Percentiles rank a stretch among this genome's conserved stretches.
These are phyloP conservation scores for Nyctalus aviator DNA, from an alignment of 2,797 vertebrate species.

Conservation along the genomic window DNA sequence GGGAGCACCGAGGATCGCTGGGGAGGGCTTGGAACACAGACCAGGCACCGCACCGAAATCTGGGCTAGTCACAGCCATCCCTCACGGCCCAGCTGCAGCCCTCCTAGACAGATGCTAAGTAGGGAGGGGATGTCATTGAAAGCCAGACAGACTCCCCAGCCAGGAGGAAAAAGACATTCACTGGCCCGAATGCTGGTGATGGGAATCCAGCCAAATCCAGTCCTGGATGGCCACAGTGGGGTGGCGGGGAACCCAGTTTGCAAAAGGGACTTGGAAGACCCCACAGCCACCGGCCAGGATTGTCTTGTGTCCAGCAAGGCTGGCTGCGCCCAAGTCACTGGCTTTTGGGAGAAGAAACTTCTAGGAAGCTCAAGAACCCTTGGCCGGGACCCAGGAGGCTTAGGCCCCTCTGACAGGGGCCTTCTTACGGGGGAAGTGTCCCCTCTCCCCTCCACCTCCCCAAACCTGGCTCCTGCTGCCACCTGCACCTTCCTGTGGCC, in stretches of 20 bases:
- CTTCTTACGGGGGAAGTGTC: conserved; percentile 43
- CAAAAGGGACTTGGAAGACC: not conserved
- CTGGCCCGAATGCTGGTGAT: not conserved
- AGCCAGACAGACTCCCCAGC: not conserved
- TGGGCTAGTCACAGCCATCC: not conserved
- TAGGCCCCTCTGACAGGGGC: not conserved
- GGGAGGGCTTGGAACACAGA: not conserved
- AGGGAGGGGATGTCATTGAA: not conserved
- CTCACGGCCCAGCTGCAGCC: not conserved
- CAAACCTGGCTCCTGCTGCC: not conserved
- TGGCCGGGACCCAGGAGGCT: conserved; percentile 40
- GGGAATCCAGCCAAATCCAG: not conserved
- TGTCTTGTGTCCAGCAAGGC: not conserved
- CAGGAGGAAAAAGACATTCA: not conserved
- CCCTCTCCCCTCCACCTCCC: not conserved
- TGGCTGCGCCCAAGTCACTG: not conserved
- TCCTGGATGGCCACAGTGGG: not conserved
- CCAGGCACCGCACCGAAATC: not conserved
- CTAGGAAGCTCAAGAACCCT: conserved; percentile 22
- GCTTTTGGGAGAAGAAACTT: conserved; percentile 4
- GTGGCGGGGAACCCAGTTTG: not conserved
- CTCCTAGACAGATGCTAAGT: not conserved
- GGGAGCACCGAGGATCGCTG: not conserved
- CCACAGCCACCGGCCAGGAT: not conserved
- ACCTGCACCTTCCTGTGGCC: not conserved